phyloP scores from a whole-genome alignment of 2,797 vertebrate species.

The Pteropus rufus region DNA sequence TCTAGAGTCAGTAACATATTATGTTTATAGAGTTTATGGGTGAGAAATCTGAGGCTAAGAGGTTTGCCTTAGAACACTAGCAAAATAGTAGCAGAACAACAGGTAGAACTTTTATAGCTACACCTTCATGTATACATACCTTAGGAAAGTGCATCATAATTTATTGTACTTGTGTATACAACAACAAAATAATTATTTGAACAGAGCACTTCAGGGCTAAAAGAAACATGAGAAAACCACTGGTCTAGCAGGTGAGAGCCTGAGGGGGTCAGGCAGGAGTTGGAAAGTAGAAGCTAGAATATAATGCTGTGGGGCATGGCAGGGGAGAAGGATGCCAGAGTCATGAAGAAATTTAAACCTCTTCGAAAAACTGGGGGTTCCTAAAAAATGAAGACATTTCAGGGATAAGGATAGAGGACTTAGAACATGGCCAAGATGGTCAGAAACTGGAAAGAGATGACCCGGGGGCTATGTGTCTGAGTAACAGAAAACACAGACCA shows the following conservation, averaged over 20 bases:
- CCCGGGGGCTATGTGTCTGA: neutral
- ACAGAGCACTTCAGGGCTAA: neutral
- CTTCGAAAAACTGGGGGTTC: neutral
- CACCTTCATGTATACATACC: no score
- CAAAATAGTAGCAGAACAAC: neutral
- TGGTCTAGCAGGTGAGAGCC: neutral
- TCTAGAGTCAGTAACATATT: neutral
- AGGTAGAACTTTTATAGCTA: neutral
- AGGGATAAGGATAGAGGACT: neutral
- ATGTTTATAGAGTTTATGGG: neutral
- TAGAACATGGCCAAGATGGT: neutral
- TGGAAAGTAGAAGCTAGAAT: neutral
- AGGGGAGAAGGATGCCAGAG: neutral
- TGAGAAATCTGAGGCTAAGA: neutral
- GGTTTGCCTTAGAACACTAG: neutral
- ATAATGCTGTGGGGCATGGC: accelerated
- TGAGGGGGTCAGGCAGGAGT: neutral
- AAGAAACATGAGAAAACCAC: neutral
- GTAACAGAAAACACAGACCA: neutral
- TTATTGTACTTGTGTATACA: neutral
- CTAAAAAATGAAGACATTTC: neutral
- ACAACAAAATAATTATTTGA: neutral
- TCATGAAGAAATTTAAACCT: neutral
- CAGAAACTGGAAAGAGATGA: neutral
- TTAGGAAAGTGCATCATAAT: neutral